Conservation (phyloP, 2,888 invertebrate species). For the Magallana nippona region DNA sequence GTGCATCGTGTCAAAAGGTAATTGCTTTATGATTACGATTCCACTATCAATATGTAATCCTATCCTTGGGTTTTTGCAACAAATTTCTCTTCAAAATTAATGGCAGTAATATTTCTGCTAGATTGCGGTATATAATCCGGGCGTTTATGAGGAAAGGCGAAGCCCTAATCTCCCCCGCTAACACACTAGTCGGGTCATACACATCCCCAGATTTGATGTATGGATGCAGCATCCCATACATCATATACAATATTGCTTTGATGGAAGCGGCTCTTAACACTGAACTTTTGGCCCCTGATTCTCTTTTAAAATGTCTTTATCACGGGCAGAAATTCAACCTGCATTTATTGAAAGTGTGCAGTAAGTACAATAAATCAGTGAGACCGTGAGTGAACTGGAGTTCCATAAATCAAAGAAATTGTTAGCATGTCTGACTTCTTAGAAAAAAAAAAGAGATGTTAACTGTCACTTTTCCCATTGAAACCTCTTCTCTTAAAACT, state of each 20-base stretch:
- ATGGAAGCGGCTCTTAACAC: not conserved
- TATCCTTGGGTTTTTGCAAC: not conserved
- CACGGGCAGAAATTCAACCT: not conserved
- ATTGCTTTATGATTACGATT: constrained; percentile 16
- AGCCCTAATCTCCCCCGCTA: constrained; percentile 14
- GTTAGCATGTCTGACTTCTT: constrained; percentile 17
- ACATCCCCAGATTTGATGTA: constrained; percentile 6
- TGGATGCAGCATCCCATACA: constrained; percentile 7
- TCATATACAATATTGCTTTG: not conserved
- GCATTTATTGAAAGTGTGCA: not conserved
- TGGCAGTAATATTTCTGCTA: constrained; percentile 14
- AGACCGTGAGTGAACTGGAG: not conserved
- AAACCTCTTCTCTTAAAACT: not conserved
- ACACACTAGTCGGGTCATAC: not conserved
- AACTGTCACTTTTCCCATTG: constrained; percentile 7
- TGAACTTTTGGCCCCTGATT: constrained; percentile 22
- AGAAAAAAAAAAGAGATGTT: not conserved
- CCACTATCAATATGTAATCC: constrained; percentile 5
- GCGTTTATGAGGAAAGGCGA: constrained; percentile 14
- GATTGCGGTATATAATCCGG: constrained; percentile 22
- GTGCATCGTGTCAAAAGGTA: constrained; percentile 27
- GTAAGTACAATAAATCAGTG: not conserved
- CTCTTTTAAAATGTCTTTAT: constrained; percentile 4
- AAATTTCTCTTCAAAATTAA: constrained; percentile 5
- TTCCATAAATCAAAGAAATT: constrained; percentile 19